Percentiles rank a stretch among this genome's conserved stretches.
Evolutionary conservation across 2,797 vertebrate species (phyloP).

Genomic region (Dromococcyx pavoninus): DNA sequence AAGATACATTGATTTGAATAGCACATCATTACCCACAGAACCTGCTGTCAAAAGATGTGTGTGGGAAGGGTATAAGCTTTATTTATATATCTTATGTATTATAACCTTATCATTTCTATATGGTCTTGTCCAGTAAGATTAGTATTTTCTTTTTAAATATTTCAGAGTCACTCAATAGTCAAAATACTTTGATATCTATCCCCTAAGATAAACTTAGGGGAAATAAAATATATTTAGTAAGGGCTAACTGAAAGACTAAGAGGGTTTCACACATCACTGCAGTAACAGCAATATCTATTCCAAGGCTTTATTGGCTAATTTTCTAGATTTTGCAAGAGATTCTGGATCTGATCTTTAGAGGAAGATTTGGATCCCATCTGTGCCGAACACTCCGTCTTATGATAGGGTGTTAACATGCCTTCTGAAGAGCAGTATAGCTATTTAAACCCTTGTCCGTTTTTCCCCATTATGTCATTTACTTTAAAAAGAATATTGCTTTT

Average conservation of each 20-base stretch:
- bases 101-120: not conserved
- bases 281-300: not conserved
- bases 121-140: not conserved
- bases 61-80: not conserved
- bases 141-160: not conserved
- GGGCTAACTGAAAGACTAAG: not conserved
- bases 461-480: not conserved
- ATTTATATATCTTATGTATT: not conserved
- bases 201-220: not conserved
- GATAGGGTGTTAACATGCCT: not conserved
- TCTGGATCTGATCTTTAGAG: not conserved
- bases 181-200: not conserved
- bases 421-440: not conserved
- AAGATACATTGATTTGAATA: not conserved
- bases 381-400: not conserved
- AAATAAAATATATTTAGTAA: not conserved
- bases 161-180: not conserved
- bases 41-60: not conserved
- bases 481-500: not conserved
- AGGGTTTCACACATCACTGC: not conserved
- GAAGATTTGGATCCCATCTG: fast-evolving
- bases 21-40: not conserved
- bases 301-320: not conserved
- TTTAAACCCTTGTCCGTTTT: not conserved
- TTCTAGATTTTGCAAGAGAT: not conserved